A percentile compares a stretch with the other conserved stretches of the same genome.
phyloP scores from a whole-genome alignment of 2,888 invertebrate species.

The Adela reaumurella region DNA sequence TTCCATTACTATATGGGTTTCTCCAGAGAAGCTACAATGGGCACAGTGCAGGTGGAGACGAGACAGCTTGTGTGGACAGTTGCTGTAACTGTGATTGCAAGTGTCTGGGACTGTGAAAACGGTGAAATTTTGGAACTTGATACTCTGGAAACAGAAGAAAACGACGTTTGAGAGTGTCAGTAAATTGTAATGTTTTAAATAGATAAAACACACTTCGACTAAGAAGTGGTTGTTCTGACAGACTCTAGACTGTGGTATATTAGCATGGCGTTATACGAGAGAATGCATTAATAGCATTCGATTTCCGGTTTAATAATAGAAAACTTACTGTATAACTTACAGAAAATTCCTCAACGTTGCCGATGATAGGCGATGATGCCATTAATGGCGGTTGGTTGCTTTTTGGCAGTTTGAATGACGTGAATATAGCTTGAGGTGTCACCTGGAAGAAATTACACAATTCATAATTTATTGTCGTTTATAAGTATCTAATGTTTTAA shows the following conservation, averaged over 20 bases:
- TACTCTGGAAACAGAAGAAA: slow-evolving; percentile 37
- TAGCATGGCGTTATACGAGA: no score
- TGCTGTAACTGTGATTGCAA: slow-evolving; percentile 65
- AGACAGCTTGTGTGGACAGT: slow-evolving; percentile 65
- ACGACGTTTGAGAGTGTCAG: no score
- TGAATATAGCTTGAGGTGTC: slow-evolving; percentile 87
- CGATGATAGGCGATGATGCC: slow-evolving; percentile 35
- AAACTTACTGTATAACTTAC: slow-evolving; percentile 36
- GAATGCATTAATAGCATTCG: no score
- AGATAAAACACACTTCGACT: no score
- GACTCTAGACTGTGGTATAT: no score
- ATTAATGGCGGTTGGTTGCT: slow-evolving; percentile 43
- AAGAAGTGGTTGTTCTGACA: no score
- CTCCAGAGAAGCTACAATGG: slow-evolving; percentile 81
- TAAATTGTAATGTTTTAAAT: no score
- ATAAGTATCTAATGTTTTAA: no score
- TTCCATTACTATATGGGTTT: slow-evolving; percentile 71
- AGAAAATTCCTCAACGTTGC: slow-evolving; percentile 46
- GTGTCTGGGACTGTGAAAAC: slow-evolving; percentile 56
- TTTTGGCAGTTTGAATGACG: slow-evolving; percentile 89
- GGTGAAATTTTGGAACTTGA: slow-evolving; percentile 61
- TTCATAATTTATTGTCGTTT: no score
- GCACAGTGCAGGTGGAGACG: slow-evolving; percentile 84
- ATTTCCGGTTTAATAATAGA: no score
- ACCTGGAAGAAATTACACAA: no score